Conservation (phyloP, 1,140 invertebrate species). For the Drosophila leontia region DNA sequence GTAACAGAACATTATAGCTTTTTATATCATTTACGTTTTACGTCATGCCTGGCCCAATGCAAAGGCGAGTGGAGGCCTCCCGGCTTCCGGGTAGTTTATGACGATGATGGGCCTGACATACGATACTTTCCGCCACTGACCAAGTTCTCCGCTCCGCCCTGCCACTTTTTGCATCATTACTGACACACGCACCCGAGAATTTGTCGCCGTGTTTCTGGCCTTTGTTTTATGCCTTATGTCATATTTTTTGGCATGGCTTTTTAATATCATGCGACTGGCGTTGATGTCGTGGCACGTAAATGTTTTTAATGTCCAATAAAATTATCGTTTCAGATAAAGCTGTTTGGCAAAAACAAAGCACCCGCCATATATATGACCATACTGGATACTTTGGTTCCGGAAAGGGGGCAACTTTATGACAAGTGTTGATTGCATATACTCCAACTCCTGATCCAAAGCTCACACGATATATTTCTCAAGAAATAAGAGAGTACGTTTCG, state of each 20-base stretch:
- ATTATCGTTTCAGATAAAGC: conserved; percentile 73
- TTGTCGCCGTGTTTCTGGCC: conserved; percentile 23
- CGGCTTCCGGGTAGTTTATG: conserved; percentile 64
- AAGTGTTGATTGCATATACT: conserved; percentile 42
- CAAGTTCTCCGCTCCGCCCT: conserved; percentile 41
- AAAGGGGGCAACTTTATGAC: conserved; percentile 36
- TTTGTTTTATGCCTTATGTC: conserved; percentile 61
- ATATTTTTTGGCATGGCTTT: conserved; percentile 69
- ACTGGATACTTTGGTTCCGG: conserved; percentile 24
- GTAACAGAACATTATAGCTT: conserved; percentile 76
- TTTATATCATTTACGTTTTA: conserved; percentile 80
- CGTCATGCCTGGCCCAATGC: conserved; percentile 57
- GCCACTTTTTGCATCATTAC: conserved; percentile 51
- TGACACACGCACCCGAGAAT: conserved; percentile 52
- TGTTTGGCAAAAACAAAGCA: conserved; percentile 41
- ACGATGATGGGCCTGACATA: conserved; percentile 77
- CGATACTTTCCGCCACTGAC: conserved; percentile 57
- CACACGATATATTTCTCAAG: background rate
- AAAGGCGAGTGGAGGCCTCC: conserved; percentile 31
- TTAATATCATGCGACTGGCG: conserved; percentile 70
- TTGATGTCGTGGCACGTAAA: conserved; percentile 71
- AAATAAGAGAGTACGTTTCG: conserved; percentile 18
- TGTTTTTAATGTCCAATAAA: conserved; percentile 80
- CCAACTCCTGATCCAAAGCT: background rate
- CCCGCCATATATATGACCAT: conserved; percentile 26